These are phyloP conservation scores for Copidosoma aretas DNA, from an alignment of 2,888 invertebrate genomes.

Conservation along the genomic window DNA sequence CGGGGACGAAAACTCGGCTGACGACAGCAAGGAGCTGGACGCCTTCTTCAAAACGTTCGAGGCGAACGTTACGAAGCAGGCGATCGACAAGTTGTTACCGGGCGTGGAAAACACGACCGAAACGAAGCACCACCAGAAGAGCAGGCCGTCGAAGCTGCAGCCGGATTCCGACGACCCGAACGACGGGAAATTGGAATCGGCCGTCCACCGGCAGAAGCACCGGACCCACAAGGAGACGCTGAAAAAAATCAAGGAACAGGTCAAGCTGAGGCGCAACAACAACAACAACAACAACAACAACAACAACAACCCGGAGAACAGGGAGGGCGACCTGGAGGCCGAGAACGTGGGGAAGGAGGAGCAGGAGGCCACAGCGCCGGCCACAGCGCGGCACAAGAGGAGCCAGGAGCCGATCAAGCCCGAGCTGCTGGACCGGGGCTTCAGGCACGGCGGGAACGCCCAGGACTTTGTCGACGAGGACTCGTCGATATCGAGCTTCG, in stretches of 20 bases:
- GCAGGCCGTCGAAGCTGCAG: slow-evolving; percentile 41
- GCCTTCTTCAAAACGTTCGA: slow-evolving; percentile 38
- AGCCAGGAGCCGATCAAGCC: slow-evolving; percentile 44
- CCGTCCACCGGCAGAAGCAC: slow-evolving; percentile 21
- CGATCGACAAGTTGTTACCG: slow-evolving; percentile 23
- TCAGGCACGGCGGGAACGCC: slow-evolving; percentile 78
- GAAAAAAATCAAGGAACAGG: slow-evolving; percentile 31
- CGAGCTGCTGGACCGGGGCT: slow-evolving; percentile 72
- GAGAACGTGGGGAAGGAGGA: slow-evolving; percentile 39
- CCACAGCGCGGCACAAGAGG: slow-evolving; percentile 36
- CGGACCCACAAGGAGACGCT: slow-evolving; percentile 25
- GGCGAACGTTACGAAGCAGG: slow-evolving; percentile 44
- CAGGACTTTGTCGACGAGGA: slow-evolving; percentile 68
- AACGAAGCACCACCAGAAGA: slow-evolving; percentile 48
- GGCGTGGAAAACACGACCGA: slow-evolving; percentile 37
- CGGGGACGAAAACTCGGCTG: slow-evolving; percentile 9
- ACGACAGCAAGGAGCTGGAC: slow-evolving; percentile 22
- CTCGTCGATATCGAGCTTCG: slow-evolving; percentile 82
- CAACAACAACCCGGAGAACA: slow-evolving; percentile 41
- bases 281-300: slow-evolving; percentile 38
- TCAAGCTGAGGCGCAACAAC: slow-evolving; percentile 32
- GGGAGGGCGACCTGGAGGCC: slow-evolving; percentile 42
- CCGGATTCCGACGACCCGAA: slow-evolving; percentile 42
- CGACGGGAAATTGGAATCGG: slow-evolving; percentile 15
- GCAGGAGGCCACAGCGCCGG: too few species aligned